Evolutionary conservation across 2,888 invertebrate species (phyloP).

Genomic region (Sericinus montela): DNA sequence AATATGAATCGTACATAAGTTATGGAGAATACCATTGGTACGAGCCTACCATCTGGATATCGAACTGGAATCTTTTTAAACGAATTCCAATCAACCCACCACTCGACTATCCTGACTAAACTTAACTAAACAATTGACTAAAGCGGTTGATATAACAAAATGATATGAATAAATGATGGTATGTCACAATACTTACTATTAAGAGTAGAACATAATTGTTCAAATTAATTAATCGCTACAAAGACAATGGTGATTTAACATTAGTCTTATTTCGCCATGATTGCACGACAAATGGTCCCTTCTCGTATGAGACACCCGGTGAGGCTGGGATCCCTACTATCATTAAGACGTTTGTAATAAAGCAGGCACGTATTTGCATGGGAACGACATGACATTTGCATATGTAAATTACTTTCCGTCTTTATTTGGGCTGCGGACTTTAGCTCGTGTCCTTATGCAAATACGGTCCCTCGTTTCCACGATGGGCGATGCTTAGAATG

Average conservation of each 20-base stretch:
- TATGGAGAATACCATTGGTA: no score
- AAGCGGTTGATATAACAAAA: no score
- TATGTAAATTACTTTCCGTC: conserved; percentile 73
- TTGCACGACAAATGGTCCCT: conserved; percentile 47
- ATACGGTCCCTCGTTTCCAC: conserved; percentile 36
- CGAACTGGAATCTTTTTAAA: no score
- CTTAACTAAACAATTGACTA: no score
- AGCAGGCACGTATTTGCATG: conserved; percentile 70
- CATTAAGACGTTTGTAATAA: conserved; percentile 72
- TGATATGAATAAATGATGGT: no score
- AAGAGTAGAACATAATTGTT: no score
- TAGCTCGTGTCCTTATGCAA: conserved; percentile 63
- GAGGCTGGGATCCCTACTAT: conserved; percentile 57
- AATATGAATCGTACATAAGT: no score
- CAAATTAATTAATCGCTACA: conserved; percentile 20
- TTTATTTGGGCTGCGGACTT: conserved; percentile 70
- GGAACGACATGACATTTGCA: conserved; percentile 71
- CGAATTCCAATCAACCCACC: no score
- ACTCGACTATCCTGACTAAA: no score
- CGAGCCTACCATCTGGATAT: no score
- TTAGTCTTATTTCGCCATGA: conserved; percentile 31
- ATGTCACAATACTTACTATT: no score
- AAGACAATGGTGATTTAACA: conserved; percentile 35
- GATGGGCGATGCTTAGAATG: conserved; percentile 22
- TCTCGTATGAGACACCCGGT: conserved; percentile 37